phyloP scores from a whole-genome alignment of 2,797 vertebrate species.

The Harpagifer antarcticus region DNA sequence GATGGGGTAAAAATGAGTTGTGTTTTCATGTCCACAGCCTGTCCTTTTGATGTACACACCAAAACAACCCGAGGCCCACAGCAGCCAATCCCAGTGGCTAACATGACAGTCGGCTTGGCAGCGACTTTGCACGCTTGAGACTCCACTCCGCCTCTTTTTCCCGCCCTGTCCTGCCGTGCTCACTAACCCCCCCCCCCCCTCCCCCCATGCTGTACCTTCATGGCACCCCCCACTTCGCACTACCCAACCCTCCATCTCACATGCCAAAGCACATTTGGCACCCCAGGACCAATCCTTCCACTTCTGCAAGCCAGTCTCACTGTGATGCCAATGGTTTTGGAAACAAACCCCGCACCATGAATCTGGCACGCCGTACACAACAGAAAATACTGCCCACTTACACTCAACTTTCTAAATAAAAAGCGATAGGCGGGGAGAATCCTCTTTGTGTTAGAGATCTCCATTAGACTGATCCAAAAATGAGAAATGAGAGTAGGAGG shows the following conservation, averaged over 20 bases:
- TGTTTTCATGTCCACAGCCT: conserved; percentile 81
- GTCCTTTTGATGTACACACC: conserved; percentile 81
- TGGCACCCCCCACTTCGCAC: conserved; percentile 52
- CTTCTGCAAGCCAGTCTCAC: conserved; percentile 73
- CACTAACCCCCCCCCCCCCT: conserved; percentile 50
- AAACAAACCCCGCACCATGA: conserved; percentile 57
- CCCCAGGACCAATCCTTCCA: conserved; percentile 64
- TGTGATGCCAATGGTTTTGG: conserved; percentile 76
- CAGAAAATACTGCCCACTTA: conserved; percentile 69
- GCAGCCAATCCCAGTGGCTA: conserved; percentile 78
- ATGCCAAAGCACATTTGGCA: conserved; percentile 80
- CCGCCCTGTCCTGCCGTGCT: conserved; percentile 74
- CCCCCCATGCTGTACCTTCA: conserved; percentile 59
- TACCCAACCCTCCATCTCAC: conserved; percentile 65
- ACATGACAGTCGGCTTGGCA: conserved; percentile 81
- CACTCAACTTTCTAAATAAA: conserved; percentile 75
- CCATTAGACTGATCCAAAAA: conserved; percentile 50
- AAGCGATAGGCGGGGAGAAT: conserved; percentile 58
- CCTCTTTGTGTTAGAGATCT: conserved; percentile 64
- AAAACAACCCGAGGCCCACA: conserved; percentile 81
- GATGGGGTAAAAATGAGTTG: conserved; percentile 66
- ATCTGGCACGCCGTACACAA: conserved; percentile 65
- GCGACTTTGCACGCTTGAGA: conserved; percentile 64
- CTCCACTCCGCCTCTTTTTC: conserved; percentile 69
- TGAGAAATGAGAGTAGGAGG: conserved; percentile 33